Percentiles rank a stretch among this genome's conserved stretches.
Evolutionary conservation across 2,888 invertebrate species (phyloP).

Genomic region (Iphiclides podalirius): DNA sequence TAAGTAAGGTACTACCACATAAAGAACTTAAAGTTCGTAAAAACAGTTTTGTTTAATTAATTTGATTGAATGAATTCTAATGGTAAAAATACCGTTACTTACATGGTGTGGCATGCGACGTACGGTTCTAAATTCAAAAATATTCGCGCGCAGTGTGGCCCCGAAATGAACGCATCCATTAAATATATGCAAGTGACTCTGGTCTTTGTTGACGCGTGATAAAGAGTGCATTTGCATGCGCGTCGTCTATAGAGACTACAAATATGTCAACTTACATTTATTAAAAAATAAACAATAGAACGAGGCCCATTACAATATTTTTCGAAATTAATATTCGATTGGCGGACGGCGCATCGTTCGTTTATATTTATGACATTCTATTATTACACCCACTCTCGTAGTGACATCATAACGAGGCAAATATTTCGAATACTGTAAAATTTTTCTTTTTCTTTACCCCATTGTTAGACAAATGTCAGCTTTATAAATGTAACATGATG

Average conservation of each 20-base stretch:
- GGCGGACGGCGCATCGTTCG: conserved; percentile 32
- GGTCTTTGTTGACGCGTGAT: conserved; percentile 2
- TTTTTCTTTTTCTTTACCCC: not conserved
- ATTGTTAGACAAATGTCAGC: no score
- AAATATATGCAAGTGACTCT: not conserved
- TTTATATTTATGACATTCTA: conserved; percentile 50
- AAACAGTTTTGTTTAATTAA: no score
- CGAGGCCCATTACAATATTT: conserved; percentile 28
- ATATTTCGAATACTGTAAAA: not conserved
- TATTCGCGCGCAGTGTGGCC: not conserved
- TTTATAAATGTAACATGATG: no score
- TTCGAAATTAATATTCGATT: conserved; percentile 38
- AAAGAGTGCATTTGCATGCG: conserved; percentile 22
- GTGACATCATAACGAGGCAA: conserved; percentile 43
- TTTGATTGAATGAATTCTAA: no score
- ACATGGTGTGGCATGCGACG: no score
- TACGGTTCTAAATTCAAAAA: not conserved
- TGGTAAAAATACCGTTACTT: not conserved
- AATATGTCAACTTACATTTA: conserved; percentile 11
- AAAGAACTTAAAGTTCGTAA: no score
- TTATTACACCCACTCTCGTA: conserved; percentile 28
- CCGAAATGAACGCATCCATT: conserved; percentile 1
- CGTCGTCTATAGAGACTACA: not conserved
- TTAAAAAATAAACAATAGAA: conserved; percentile 28
- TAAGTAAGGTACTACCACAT: no score